Percentiles rank a stretch among this genome's conserved stretches.
Conservation (phyloP, 2,888 invertebrate species). For the Nycteola revayana region DNA sequence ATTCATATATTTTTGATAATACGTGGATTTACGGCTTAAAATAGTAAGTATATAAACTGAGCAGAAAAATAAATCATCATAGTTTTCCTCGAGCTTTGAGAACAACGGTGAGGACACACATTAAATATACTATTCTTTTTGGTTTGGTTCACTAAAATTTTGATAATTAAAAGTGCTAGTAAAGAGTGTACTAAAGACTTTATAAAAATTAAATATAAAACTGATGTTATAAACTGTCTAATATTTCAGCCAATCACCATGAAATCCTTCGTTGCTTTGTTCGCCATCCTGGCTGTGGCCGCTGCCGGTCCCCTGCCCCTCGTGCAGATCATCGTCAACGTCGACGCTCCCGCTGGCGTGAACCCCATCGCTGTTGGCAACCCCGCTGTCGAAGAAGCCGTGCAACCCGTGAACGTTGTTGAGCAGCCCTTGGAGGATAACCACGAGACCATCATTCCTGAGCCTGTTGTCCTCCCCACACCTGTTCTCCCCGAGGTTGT, state of each 20-base stretch:
- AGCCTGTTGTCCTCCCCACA: slow-evolving; percentile 1
- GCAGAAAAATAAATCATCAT: slow-evolving; percentile 5
- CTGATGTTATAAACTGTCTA: background rate
- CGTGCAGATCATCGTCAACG: slow-evolving; percentile 52
- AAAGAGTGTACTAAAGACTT: too few species aligned
- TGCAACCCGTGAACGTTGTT: background rate
- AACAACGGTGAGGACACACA: slow-evolving; percentile 28
- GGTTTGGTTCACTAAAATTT: too few species aligned
- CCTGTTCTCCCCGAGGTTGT: slow-evolving; percentile 12
- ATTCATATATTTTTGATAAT: too few species aligned
- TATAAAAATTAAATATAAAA: too few species aligned
- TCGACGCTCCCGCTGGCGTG: slow-evolving; percentile 34
- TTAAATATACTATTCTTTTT: too few species aligned
- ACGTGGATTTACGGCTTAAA: slow-evolving; percentile 19
- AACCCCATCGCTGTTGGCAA: slow-evolving; percentile 13
- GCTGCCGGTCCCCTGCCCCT: slow-evolving; percentile 50
- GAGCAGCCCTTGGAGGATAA: background rate
- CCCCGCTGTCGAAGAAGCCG: slow-evolving; percentile 3
- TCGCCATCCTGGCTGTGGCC: slow-evolving; percentile 48
- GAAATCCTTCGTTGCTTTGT: slow-evolving; percentile 47
- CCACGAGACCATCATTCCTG: slow-evolving; percentile 3
- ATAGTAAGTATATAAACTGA: slow-evolving; percentile 31
- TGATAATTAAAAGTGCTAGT: too few species aligned
- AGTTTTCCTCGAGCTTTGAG: slow-evolving; percentile 21
- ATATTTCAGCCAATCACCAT: slow-evolving; percentile 32